Percentiles rank a stretch among this genome's conserved stretches.
These are phyloP conservation scores for Acanthosoma haemorrhoidale DNA, from an alignment of 2,888 invertebrate species.

Conservation along the genomic window DNA sequence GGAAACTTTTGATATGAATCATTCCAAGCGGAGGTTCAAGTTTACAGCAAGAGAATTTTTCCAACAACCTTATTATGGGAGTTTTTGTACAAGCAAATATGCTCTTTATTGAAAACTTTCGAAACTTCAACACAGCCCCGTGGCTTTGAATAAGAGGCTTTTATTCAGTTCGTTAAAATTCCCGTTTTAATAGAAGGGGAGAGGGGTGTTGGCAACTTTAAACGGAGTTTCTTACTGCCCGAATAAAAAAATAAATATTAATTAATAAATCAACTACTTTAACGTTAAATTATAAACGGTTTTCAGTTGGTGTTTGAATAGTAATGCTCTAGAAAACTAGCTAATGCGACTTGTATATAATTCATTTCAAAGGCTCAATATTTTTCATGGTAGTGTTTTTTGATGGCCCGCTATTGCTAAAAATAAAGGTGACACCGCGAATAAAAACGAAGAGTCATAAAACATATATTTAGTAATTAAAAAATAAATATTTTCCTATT, in stretches of 20 bases:
- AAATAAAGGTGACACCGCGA: no score
- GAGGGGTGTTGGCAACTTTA: background rate
- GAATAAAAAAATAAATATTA: background rate
- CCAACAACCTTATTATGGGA: slow-evolving; percentile 14
- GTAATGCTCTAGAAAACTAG: background rate
- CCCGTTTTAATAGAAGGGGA: background rate
- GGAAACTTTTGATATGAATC: background rate
- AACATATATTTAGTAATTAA: no score
- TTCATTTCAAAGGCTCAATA: no score
- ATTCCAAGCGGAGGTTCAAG: background rate
- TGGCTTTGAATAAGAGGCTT: background rate
- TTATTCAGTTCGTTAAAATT: background rate
- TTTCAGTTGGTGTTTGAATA: background rate
- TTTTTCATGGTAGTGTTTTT: no score
- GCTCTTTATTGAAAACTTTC: background rate
- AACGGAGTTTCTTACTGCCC: background rate
- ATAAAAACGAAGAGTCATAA: no score
- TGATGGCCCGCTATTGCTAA: no score
- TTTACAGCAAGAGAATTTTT: slow-evolving; percentile 18
- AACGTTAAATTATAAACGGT: background rate
- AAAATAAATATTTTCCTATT: no score
- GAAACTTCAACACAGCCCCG: no score
- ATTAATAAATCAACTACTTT: background rate
- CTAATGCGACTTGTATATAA: no score
- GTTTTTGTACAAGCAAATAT: background rate